A percentile compares a stretch with the other conserved stretches of the same genome.
These are phyloP conservation scores for Allobates femoralis DNA, from an alignment of 2,797 vertebrate genomes.

Conservation along the genomic window DNA sequence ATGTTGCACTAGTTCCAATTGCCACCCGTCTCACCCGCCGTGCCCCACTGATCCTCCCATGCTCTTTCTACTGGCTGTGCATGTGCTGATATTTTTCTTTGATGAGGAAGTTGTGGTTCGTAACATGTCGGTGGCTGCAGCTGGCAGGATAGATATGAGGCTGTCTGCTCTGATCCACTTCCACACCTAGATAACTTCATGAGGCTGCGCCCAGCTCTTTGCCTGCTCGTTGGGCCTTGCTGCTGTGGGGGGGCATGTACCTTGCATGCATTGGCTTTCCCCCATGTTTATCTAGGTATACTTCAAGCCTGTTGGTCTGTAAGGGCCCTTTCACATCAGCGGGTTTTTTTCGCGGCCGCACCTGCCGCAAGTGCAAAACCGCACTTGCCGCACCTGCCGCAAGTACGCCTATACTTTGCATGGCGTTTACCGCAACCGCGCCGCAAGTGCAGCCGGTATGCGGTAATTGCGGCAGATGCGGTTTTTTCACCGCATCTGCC, in stretches of 20 bases:
- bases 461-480: no score
- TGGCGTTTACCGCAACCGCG: no score
- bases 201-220: not conserved
- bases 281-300: not conserved
- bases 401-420: no score
- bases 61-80: slow-evolving; percentile 38
- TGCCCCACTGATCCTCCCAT: not conserved
- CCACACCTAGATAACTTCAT: not conserved
- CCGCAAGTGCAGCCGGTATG: no score
- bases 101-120: slow-evolving; percentile 47
- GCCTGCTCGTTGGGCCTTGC: not conserved
- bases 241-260: not conserved
- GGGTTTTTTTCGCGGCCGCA: no score
- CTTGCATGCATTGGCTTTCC: slow-evolving; percentile 1
- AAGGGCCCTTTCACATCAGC: no score
- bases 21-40: not conserved
- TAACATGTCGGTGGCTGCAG: not conserved
- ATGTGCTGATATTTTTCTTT: slow-evolving; percentile 33
- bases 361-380: no score
- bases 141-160: slow-evolving; percentile 13
- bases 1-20: not conserved
- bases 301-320: not conserved
- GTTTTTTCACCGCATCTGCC: no score
- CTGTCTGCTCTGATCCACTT: not conserved
- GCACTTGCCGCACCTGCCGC: no score